Percentiles rank a stretch among this genome's conserved stretches.
These are phyloP conservation scores for Araneus ventricosus DNA, from an alignment of 1,140 invertebrate genomes.

Conservation along the genomic window DNA sequence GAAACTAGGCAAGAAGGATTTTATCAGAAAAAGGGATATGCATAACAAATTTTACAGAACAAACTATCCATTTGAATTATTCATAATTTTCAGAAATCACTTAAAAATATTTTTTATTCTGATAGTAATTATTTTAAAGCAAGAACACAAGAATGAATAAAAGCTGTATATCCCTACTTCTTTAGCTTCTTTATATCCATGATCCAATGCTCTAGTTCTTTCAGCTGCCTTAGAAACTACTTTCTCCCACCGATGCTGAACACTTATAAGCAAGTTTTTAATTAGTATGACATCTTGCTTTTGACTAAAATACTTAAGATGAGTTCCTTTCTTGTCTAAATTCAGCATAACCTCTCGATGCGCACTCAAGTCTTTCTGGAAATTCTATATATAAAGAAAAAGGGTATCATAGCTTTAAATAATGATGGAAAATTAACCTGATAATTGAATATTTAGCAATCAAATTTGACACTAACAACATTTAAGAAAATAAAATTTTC, in stretches of 20 bases:
- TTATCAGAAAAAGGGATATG: too few relatives aligned
- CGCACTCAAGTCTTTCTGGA: conserved; percentile 96
- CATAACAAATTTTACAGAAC: too few relatives aligned
- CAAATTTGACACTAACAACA: too few relatives aligned
- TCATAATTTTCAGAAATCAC: neutral
- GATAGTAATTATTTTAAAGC: neutral
- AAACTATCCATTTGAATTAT: neutral
- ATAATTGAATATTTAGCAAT: too few relatives aligned
- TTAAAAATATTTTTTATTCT: neutral
- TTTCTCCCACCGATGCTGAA: conserved; percentile 98
- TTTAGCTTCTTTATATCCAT: conserved; percentile 97
- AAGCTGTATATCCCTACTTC: conserved; percentile 81
- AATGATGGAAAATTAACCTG: too few relatives aligned
- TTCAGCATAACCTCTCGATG: conserved; percentile 97
- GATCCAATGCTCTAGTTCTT: conserved; percentile 93
- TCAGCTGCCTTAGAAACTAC: conserved; percentile 97
- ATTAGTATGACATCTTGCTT: conserved; percentile 99
- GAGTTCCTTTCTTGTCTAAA: conserved; percentile 97
- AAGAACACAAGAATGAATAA: conserved; percentile 18
- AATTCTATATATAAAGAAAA: conserved; percentile 82
- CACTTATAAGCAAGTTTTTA: conserved; percentile 97
- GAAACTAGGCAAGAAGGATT: conserved; percentile 83
- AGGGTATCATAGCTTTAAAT: neutral
- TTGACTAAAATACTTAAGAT: conserved; percentile 98
- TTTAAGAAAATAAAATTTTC: too few relatives aligned